Conservation (phyloP, 2,113 vertebrate genomes). For the Heterocephalus glaber region DNA sequence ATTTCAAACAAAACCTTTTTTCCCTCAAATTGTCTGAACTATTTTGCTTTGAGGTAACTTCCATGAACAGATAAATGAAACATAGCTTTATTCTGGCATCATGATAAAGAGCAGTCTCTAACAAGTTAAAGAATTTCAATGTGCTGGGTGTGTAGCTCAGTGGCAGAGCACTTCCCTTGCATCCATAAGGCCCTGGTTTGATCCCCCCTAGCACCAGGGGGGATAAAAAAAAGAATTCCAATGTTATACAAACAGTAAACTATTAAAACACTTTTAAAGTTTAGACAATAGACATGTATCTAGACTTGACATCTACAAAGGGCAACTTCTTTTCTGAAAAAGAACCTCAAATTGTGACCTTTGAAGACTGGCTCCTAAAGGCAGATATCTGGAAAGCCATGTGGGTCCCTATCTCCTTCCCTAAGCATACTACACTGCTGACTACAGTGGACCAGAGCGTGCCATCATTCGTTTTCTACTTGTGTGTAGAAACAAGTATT, state of each 20-base stretch:
- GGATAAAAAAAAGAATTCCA: not conserved
- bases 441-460: too few species aligned
- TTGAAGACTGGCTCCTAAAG: slow-evolving; percentile 43
- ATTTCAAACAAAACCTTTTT: slow-evolving; percentile 32
- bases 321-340: slow-evolving; percentile 39
- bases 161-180: not conserved
- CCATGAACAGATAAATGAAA: slow-evolving; percentile 41
- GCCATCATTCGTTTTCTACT: not conserved
- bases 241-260: not conserved
- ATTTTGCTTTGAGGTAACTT: slow-evolving; percentile 33
- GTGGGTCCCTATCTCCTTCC: not conserved
- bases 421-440: not conserved
- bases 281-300: slow-evolving; percentile 12
- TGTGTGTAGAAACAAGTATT: not conserved
- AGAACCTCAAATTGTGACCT: slow-evolving; percentile 31
- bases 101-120: slow-evolving; percentile 23
- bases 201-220: not conserved
- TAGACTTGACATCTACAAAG: not conserved
- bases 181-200: not conserved
- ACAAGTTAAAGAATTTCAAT: slow-evolving; percentile 24
- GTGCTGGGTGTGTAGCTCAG: not conserved
- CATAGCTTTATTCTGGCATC: slow-evolving; percentile 21
- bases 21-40: not conserved
- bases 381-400: not conserved
- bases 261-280: not conserved